Evolutionary conservation across 2,797 vertebrate genomes (phyloP), one percentile per base, ranked within the genome.

Genomic region (Lates japonicus): DNA sequence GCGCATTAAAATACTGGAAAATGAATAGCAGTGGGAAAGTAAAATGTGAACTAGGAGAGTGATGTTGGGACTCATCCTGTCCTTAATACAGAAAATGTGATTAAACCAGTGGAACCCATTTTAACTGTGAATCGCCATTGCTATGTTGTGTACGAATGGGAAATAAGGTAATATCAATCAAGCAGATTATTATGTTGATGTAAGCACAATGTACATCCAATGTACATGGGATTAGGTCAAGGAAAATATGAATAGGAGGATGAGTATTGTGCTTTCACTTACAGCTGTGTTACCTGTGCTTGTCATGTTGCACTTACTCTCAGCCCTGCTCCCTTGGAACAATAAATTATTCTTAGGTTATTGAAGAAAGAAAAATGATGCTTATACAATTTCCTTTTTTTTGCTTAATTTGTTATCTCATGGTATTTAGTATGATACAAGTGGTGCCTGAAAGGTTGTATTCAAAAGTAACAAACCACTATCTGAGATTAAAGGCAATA

Each of bases 1-100:
- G 90, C 72, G 88, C 80, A 82, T 58, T 80, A 71, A 88, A 93
- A 84, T 73, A 86, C 63, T 76, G 64, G 83, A 72, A 87, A 88
- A 91, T 72, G 64, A 87, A 89, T 14, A 74, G 78, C 78, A 81
- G 88, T 65, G 80, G 77, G 62, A 73, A 74, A 75, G 54, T 57
- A 77, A 76, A 76, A 74, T 71, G 61, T 79, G 62, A 77, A 77
- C 13, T 41, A 58, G 20, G 22, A 75, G 49, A 80, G 70, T 73
- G 20, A 87, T 54, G 37, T 44, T 68, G 33, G 25, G 72, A 76
- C 33, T 67, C 7, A 17, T 49, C n/a, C 60, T 51, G 54, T 70
- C 65, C n/a, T 55, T 44, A 61, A 78, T 20, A 76, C 6, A 75
- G 61, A 76, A 61, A 74, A 72, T 49, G 22, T 31, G n/a, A 80